phyloP scores from a whole-genome alignment of 1,140 invertebrate species.

The Acyrthosiphon pisum region DNA sequence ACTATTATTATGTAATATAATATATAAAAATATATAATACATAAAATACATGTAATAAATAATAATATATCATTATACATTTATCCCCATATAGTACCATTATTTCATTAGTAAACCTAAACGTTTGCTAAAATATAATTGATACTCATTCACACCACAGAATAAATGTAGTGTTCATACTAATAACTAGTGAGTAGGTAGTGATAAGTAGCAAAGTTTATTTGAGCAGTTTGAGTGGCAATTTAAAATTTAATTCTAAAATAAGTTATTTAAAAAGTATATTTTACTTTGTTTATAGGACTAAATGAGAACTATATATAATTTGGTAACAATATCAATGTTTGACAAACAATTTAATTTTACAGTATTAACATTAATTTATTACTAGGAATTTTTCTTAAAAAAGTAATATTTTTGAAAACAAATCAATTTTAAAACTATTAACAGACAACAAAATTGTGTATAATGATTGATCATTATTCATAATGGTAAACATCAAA shows the following conservation, averaged over 20 bases:
- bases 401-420: neutral
- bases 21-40: no score
- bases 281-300: neutral
- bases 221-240: neutral
- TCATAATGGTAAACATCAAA: neutral
- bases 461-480: neutral
- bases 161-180: neutral
- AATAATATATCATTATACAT: no score
- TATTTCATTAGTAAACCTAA: no score
- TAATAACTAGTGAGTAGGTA: no score
- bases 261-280: neutral
- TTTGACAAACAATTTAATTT: neutral
- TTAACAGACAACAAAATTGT: neutral
- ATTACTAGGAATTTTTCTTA: constrained; percentile 1
- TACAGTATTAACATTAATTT: neutral
- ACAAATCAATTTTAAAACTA: constrained; percentile 3
- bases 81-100: no score
- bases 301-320: neutral
- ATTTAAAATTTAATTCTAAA: neutral
- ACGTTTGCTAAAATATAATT: neutral
- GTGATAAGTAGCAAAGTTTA: neutral
- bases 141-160: neutral
- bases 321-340: neutral
- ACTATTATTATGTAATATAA: no score
- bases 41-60: no score